Evolutionary conservation across 1,140 invertebrate species (phyloP).

Genomic region (Propsilocerus akamusi): DNA sequence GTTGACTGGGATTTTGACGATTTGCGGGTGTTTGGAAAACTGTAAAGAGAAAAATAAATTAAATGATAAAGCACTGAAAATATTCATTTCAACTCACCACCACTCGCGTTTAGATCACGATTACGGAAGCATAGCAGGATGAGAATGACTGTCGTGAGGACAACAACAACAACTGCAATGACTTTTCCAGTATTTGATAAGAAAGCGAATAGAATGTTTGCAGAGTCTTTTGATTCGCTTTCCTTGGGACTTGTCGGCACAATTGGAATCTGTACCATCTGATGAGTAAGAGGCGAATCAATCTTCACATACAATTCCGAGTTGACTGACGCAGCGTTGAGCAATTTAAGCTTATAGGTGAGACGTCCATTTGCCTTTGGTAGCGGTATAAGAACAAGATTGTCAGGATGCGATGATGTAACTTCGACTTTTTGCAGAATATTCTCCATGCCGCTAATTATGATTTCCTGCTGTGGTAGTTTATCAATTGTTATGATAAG

Average conservation of each 20-base stretch:
- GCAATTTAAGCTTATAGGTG: constrained; percentile 9
- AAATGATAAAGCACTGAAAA: neutral
- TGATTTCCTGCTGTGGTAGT: constrained; percentile 17
- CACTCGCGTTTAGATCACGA: neutral
- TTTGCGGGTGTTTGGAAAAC: neutral
- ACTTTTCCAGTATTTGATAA: neutral
- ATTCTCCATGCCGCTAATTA: constrained; percentile 20
- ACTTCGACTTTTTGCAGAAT: constrained; percentile 21
- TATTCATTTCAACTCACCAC: neutral
- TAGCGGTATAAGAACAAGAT: constrained; percentile 8
- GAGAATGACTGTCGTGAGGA: neutral
- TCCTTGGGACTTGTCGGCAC: neutral
- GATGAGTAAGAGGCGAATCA: constrained; percentile 10
- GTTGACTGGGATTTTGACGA: neutral
- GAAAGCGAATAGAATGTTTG: neutral
- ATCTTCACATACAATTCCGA: constrained; percentile 10
- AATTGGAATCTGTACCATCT: constrained; percentile 9
- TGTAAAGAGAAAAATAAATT: neutral
- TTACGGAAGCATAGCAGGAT: neutral
- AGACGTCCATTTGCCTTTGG: constrained; percentile 9
- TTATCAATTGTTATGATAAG: constrained; percentile 12
- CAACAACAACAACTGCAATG: neutral
- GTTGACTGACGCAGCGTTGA: constrained; percentile 8
- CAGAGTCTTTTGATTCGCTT: neutral
- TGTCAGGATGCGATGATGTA: constrained; percentile 10